Conservation (phyloP, 2,113 vertebrate species). For the Aegotheles bennettii region DNA sequence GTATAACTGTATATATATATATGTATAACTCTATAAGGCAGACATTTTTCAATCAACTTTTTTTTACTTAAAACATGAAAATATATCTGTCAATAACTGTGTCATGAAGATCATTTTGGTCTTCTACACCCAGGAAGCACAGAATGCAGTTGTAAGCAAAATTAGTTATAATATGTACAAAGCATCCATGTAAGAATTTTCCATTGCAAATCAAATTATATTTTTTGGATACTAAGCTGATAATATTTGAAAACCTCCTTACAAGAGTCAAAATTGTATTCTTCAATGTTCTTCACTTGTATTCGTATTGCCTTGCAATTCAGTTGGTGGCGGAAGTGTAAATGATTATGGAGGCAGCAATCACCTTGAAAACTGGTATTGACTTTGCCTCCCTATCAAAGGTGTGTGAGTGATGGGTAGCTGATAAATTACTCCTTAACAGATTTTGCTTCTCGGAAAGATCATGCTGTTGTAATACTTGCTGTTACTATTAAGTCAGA, state of each 20-base stretch:
- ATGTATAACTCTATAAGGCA: not conserved
- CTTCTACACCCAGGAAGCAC: not conserved
- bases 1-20: too few relatives aligned
- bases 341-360: not conserved
- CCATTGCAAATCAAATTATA: not conserved
- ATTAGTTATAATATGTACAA: not conserved
- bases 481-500: not conserved
- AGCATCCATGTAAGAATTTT: not conserved
- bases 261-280: not conserved
- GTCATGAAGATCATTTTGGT: not conserved
- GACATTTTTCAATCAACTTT: not conserved
- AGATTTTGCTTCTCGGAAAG: not conserved
- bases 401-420: not conserved
- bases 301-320: not conserved
- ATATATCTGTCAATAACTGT: not conserved
- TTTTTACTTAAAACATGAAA: not conserved
- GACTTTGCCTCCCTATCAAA: not conserved
- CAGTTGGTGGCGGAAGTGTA: not conserved
- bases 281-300: not conserved
- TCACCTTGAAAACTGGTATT: not conserved
- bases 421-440: not conserved
- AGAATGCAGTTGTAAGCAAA: not conserved
- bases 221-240: not conserved
- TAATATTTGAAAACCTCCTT: not conserved
- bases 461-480: not conserved